phyloP scores from a whole-genome alignment of 2,888 invertebrate species.

The Caenorhabditis parvicauda region DNA sequence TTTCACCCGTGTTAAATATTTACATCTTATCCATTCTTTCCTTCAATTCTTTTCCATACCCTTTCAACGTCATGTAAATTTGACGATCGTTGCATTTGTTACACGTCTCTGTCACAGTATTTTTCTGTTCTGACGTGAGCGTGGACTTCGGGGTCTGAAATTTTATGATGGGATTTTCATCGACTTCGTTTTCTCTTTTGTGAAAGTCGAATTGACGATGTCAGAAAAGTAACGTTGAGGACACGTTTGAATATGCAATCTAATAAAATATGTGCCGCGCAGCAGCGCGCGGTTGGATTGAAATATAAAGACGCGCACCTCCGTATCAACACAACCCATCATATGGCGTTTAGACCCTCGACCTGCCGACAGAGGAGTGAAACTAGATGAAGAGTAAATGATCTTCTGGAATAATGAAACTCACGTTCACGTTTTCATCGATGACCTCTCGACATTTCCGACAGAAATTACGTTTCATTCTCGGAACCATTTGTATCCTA shows the following conservation, averaged over 20 bases:
- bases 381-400: no score
- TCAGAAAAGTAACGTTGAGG: no score
- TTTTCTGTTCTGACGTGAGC: conserved; percentile 6
- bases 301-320: no score
- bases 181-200: no score
- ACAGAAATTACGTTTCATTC: conserved; percentile 40
- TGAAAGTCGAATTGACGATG: no score
- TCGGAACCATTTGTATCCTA: conserved; percentile 34
- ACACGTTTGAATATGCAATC: no score
- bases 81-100: conserved; percentile 17
- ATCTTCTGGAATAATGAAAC: neutral
- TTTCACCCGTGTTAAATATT: neutral
- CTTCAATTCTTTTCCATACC: conserved; percentile 20
- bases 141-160: conserved; percentile 19
- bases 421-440: conserved; percentile 16
- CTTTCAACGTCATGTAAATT: conserved; percentile 22
- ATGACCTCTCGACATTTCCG: conserved; percentile 44
- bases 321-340: no score
- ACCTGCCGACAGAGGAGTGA: no score
- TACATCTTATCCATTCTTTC: neutral
- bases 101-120: conserved; percentile 19
- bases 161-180: no score
- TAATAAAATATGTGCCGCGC: no score
- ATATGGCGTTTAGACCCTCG: no score
- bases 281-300: no score